Conservation (phyloP, 2,797 vertebrate genomes). For the Trachops cirrhosus region DNA sequence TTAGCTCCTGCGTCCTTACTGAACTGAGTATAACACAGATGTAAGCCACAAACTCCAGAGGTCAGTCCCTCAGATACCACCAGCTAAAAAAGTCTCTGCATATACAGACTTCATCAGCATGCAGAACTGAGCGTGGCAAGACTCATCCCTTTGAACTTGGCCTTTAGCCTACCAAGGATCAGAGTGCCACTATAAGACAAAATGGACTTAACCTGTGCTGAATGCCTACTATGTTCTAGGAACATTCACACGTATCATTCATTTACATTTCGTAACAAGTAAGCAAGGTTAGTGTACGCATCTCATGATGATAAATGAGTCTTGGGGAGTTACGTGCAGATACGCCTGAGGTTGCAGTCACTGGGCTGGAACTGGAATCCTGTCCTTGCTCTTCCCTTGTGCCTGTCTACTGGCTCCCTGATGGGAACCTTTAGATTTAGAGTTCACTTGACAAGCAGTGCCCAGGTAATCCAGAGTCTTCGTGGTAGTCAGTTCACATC, state of each 20-base stretch:
- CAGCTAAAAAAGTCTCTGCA: neutral
- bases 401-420: neutral
- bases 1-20: neutral
- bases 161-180: neutral
- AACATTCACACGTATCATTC: neutral
- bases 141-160: neutral
- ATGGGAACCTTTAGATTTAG: neutral
- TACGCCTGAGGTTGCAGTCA: neutral
- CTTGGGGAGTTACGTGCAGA: neutral
- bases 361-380: neutral
- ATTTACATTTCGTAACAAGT: neutral
- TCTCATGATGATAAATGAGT: neutral
- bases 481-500: neutral
- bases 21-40: neutral
- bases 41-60: neutral
- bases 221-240: neutral
- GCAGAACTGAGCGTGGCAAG: neutral
- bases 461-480: neutral
- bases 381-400: neutral
- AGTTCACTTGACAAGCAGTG: neutral
- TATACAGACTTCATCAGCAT: neutral
- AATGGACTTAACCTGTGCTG: neutral
- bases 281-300: neutral
- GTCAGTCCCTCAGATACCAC: neutral
- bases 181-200: conserved; percentile 16